Percentiles rank a stretch among this genome's conserved stretches.
Conservation (phyloP, 1,140 invertebrate species). For the Plectrocnemia conspersa region DNA sequence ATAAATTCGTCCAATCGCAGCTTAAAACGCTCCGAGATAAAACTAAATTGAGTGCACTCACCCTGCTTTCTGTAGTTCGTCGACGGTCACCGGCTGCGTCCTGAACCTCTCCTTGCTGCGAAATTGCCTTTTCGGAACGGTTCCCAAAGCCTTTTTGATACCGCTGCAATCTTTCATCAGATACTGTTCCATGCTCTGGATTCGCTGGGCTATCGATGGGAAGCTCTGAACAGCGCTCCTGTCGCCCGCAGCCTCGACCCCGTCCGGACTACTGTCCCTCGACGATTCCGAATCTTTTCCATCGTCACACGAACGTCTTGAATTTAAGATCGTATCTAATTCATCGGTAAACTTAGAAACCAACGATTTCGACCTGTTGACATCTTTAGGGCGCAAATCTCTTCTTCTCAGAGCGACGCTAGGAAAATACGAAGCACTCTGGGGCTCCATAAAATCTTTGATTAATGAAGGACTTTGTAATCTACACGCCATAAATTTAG, state of each 20-base stretch:
- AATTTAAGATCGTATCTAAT: constrained; percentile 47
- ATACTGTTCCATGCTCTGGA: constrained; percentile 50
- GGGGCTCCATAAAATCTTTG: constrained; percentile 21
- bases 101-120: constrained; percentile 56
- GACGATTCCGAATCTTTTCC: constrained; percentile 2
- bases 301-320: constrained; percentile 41
- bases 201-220: constrained; percentile 50
- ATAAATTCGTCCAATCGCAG: no score
- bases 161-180: constrained; percentile 43
- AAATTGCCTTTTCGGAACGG: constrained; percentile 42
- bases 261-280: constrained; percentile 30
- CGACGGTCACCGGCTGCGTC: constrained; percentile 63
- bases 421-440: not conserved
- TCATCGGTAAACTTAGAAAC: constrained; percentile 49
- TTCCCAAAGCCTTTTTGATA: constrained; percentile 40
- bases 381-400: constrained; percentile 47
- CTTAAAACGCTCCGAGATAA: no score
- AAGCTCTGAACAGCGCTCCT: constrained; percentile 41
- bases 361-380: constrained; percentile 47
- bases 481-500: constrained; percentile 22
- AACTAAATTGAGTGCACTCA: no score
- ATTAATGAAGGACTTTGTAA: constrained; percentile 30
- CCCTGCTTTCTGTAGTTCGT: constrained; percentile 57
- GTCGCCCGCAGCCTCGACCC: constrained; percentile 37
- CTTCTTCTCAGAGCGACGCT: constrained; percentile 46